These are phyloP conservation scores for Neolamprologus tretocephalus DNA, from an alignment of 2,113 vertebrate genomes.

Conservation along the genomic window DNA sequence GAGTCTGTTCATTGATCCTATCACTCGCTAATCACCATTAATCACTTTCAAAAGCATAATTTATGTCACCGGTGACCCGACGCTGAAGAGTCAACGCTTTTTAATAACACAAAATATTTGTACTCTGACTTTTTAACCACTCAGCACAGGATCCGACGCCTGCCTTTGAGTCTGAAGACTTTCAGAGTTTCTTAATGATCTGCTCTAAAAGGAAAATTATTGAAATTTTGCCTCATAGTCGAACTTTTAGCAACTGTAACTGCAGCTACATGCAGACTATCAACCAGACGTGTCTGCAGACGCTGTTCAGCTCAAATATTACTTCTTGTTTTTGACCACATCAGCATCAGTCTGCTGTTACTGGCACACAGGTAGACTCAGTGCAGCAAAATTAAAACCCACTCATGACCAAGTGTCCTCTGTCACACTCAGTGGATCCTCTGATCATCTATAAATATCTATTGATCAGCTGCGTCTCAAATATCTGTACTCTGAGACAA, in stretches of 20 bases:
- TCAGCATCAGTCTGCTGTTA: background rate
- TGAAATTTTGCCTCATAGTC: background rate
- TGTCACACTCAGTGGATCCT: background rate
- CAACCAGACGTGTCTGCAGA: accelerated
- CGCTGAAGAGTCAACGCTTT: background rate
- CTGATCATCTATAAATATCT: background rate
- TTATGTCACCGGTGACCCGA: background rate
- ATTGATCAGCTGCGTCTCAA: background rate
- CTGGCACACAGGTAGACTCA: background rate
- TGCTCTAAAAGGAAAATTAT: background rate
- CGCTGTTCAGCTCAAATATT: background rate
- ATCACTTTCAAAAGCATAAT: background rate
- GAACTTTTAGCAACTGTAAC: background rate
- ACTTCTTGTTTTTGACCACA: background rate
- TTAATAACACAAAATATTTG: background rate
- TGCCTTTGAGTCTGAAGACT: background rate
- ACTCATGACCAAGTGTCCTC: background rate
- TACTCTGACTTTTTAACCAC: background rate
- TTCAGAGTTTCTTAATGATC: background rate
- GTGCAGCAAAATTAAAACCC: background rate
- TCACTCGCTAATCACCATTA: background rate
- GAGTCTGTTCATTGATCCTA: background rate
- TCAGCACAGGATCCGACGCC: background rate
- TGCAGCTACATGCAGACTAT: background rate
- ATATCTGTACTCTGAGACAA: background rate